Evolutionary conservation across 2,888 invertebrate genomes (phyloP), one percentile per base, ranked within the genome.

Genomic region (Noctua comes): DNA sequence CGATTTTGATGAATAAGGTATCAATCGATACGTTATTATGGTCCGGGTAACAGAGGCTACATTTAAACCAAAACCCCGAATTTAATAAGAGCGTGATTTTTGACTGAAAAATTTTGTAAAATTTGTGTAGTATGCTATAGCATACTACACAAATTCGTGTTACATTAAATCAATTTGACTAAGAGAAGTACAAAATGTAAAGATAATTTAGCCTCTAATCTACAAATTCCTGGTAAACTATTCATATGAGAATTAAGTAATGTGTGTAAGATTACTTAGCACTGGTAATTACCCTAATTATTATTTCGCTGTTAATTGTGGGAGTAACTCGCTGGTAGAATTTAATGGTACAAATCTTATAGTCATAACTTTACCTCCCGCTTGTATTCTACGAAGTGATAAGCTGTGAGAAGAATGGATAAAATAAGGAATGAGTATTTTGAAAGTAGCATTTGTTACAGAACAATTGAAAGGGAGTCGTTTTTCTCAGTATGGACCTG

Each of bases 241-340:
- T 80, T 76, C 64, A 80, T 71, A 71, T 36, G 71, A 71, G 71
- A 83, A 73, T 79, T 71, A 40, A 65, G 36, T 65, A 65, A 73
- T 46, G 10, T 77, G 62, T 68, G 31, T 68, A 57, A 54, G 73
- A 81, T 82, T 74, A 69, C 59, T 69, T 16, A 82, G 57, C 40
- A 59, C 48, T 36, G 65, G 36, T 82, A 62, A 76, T 83, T 79
- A 73, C 16, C 48, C 2, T 54, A 64, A 76, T 79, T 83, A 82
- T 69, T 59, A 48, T n/a, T 73, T 21, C 40, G 54, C 54, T 27
- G 46, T 21, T 76, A 76, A 83, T 82, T 79, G 57, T n/a, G 59
- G 51, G 31, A 59, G 21, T 76, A 66, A n/a, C 21, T 59, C 21
- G 31, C 27, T 46, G 40, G 21, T 54, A 70, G 54, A 71, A 76